Evolutionary conservation across 2,888 invertebrate species (phyloP).

Genomic region (Dryocosmus kuriphilus): DNA sequence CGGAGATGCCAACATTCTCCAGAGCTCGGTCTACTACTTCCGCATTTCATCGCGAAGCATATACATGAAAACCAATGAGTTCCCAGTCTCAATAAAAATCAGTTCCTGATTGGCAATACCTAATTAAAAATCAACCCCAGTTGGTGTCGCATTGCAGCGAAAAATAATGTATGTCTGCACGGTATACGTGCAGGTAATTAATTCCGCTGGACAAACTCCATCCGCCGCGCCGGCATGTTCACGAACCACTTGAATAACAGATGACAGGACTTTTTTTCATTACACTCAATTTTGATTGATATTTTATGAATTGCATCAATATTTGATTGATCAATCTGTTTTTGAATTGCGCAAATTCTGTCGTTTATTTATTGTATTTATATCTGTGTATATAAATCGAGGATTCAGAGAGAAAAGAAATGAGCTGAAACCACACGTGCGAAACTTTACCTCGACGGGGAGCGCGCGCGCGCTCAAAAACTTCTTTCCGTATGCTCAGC

Average conservation of each 20-base stretch:
- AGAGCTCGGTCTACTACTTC: background rate
- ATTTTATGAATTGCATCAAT: background rate
- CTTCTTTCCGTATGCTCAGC: conserved; percentile 15
- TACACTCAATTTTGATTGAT: conserved; percentile 3
- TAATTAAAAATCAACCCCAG: conserved; percentile 28
- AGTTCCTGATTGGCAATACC: conserved; percentile 25
- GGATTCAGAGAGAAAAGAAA: background rate
- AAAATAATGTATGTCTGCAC: background rate
- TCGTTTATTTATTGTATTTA: background rate
- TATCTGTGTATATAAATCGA: background rate
- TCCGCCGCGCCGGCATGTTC: background rate
- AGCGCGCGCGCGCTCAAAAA: conserved; percentile 20
- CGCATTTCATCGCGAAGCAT: conserved; percentile 2
- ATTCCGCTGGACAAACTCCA: conserved; percentile 19
- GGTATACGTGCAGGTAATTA: conserved; percentile 16
- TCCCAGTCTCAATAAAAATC: background rate
- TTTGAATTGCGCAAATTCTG: background rate
- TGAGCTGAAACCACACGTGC: conserved; percentile 13
- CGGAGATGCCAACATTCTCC: conserved; percentile 1
- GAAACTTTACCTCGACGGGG: conserved; percentile 5
- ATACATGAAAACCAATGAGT: background rate
- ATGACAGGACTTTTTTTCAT: background rate
- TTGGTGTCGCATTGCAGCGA: conserved; percentile 28
- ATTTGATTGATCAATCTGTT: background rate
- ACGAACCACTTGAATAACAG: conserved; percentile 31